Percentiles rank a stretch among this genome's conserved stretches.
Evolutionary conservation across 2,797 vertebrate species (phyloP).

Genomic region (Naso thynnoides): DNA sequence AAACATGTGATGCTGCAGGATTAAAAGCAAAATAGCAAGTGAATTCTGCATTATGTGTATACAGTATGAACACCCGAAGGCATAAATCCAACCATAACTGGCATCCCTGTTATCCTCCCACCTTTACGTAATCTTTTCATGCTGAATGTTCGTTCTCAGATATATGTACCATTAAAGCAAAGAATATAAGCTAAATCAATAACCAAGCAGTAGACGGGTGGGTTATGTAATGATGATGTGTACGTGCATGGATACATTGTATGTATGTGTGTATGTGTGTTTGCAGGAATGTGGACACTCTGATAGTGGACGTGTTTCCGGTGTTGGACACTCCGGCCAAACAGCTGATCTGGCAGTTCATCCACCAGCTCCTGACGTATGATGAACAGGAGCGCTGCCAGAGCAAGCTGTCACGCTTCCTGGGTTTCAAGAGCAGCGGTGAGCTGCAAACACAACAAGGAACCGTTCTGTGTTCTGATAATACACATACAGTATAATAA

Average conservation of each 20-base stretch:
- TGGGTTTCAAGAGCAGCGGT: slow-evolving; percentile 89
- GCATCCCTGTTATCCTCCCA: slow-evolving; percentile 45
- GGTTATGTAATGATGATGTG: slow-evolving; percentile 24
- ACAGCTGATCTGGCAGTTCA: slow-evolving; percentile 97
- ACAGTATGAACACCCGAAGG: slow-evolving; percentile 25
- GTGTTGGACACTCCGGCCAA: slow-evolving; percentile 97
- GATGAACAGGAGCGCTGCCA: slow-evolving; percentile 97
- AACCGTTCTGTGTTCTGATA: not conserved
- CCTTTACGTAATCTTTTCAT: slow-evolving; percentile 33
- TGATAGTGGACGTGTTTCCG: slow-evolving; percentile 95
- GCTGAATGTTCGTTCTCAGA: slow-evolving; percentile 10
- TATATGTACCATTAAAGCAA: not conserved
- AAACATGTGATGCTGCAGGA: slow-evolving; percentile 46
- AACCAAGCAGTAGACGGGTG: not conserved
- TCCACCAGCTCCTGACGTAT: slow-evolving; percentile 97
- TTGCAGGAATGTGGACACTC: slow-evolving; percentile 94
- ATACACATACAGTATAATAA: not conserved
- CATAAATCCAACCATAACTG: slow-evolving; percentile 22
- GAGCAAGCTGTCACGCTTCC: slow-evolving; percentile 94
- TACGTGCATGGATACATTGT: not conserved
- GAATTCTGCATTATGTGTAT: slow-evolving; percentile 17
- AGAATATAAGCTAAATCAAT: slow-evolving; percentile 21
- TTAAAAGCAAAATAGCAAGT: slow-evolving; percentile 9
- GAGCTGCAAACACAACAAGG: slow-evolving; percentile 35
- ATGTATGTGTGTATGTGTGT: slow-evolving; percentile 9